These are phyloP conservation scores for Nowickia ferox DNA, from an alignment of 2,888 invertebrate genomes.

Conservation along the genomic window DNA sequence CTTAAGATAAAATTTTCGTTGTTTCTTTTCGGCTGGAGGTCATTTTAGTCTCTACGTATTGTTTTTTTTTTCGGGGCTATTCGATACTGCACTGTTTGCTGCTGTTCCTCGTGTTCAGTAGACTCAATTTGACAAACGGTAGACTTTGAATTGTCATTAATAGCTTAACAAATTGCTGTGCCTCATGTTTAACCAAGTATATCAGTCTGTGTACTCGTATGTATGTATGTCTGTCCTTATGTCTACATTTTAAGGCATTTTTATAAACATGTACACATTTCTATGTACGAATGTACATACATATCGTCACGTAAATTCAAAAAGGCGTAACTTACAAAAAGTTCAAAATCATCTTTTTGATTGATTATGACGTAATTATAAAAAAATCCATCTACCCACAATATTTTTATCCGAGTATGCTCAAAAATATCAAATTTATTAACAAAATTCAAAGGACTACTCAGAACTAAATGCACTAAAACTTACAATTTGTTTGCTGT, in stretches of 20 bases:
- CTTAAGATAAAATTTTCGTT: conserved; percentile 26
- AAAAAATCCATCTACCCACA: no score
- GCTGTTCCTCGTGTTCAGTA: conserved; percentile 37
- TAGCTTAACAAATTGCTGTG: conserved; percentile 70
- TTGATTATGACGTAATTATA: no score
- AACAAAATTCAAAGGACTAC: no score
- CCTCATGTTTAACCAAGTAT: conserved; percentile 46
- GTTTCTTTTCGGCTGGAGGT: conserved; percentile 52
- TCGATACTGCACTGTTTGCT: background rate
- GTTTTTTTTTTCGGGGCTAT: background rate
- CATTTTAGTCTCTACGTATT: conserved; percentile 31
- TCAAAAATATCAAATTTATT: no score
- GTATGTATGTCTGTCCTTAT: conserved; percentile 53
- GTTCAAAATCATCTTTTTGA: no score
- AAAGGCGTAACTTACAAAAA: no score
- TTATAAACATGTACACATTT: conserved; percentile 49
- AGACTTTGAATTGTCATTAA: conserved; percentile 72
- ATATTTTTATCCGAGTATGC: no score
- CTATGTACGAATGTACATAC: no score
- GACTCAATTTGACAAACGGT: conserved; percentile 70
- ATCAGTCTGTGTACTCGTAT: conserved; percentile 31
- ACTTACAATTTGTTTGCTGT: no score
- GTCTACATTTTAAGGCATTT: conserved; percentile 60
- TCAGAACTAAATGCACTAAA: no score
- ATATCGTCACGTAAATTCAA: no score